These are phyloP conservation scores for Phalloptychus januarius DNA, from an alignment of 2,797 vertebrate genomes.

Conservation along the genomic window DNA sequence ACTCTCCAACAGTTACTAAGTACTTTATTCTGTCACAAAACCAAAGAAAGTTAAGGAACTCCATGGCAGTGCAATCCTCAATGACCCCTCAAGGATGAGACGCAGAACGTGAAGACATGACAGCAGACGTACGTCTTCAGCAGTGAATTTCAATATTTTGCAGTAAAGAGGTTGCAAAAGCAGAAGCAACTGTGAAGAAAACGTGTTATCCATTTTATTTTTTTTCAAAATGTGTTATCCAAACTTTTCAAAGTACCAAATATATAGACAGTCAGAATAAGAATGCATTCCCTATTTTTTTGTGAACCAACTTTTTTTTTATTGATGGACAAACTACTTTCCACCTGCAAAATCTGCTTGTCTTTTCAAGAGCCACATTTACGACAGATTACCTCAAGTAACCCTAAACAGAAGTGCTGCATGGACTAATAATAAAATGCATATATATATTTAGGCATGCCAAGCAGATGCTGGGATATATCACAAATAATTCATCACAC, in stretches of 20 bases:
- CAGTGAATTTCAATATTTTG: background rate
- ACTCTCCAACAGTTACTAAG: background rate
- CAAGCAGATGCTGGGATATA: background rate
- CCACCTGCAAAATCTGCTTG: background rate
- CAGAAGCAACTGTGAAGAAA: background rate
- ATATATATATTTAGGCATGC: background rate
- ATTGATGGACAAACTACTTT: background rate
- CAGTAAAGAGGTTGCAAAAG: background rate
- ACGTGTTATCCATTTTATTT: background rate
- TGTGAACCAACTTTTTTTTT: background rate
- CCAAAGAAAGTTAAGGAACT: background rate
- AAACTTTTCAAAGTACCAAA: background rate
- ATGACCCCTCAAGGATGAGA: background rate
- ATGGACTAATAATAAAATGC: background rate
- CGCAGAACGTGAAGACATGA: background rate
- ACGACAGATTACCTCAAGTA: background rate
- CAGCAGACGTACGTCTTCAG: background rate
- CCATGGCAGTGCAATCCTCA: background rate
- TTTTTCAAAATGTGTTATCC: no score
- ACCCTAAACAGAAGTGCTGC: background rate
- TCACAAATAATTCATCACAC: slow-evolving; percentile 4
- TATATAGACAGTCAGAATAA: background rate
- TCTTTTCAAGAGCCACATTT: background rate
- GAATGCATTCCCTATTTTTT: background rate
- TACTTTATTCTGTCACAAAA: slow-evolving; percentile 1